These are phyloP conservation scores for Corythoichthys haematopterus DNA, from an alignment of 2,113 vertebrate species.

Conservation along the genomic window DNA sequence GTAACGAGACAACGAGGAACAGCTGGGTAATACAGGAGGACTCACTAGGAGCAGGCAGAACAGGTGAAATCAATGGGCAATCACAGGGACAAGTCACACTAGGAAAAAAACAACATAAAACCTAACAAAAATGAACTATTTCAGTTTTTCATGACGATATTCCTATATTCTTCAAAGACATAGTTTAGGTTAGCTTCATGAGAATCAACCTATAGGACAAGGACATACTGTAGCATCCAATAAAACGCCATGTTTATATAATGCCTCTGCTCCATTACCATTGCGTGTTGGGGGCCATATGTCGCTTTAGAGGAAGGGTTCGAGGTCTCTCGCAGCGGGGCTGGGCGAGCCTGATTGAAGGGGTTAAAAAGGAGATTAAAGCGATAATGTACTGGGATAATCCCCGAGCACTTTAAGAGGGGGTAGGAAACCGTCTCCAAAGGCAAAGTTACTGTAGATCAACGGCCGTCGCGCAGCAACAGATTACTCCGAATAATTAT, in stretches of 20 bases:
- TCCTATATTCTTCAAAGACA: too few relatives aligned
- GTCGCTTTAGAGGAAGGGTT: conserved; percentile 20
- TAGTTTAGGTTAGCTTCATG: too few relatives aligned
- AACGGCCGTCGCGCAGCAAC: conserved; percentile 41
- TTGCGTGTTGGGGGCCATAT: conserved; percentile 22
- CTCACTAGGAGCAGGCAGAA: too few relatives aligned
- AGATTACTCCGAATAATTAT: conserved; percentile 62
- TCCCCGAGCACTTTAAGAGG: conserved; percentile 53
- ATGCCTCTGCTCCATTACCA: conserved; percentile 19
- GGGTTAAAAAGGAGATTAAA: conserved; percentile 67
- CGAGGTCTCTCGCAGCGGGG: conserved; percentile 6
- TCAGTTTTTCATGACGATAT: too few relatives aligned
- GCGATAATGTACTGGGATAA: conserved; percentile 65
- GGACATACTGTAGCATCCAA: conserved; percentile 13
- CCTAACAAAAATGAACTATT: too few relatives aligned
- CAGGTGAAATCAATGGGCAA: too few relatives aligned
- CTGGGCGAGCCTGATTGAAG: conserved; percentile 30
- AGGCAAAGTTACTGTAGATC: conserved; percentile 26
- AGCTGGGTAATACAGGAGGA: too few relatives aligned
- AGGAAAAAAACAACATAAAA: too few relatives aligned
- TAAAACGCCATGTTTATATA: conserved; percentile 39
- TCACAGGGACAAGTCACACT: too few relatives aligned
- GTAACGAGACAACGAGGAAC: too few relatives aligned
- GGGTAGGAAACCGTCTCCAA: conserved; percentile 36
- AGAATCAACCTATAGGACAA: too few relatives aligned